These are phyloP conservation scores for Lycaena phlaeas DNA, from an alignment of 2,888 invertebrate genomes.

Conservation along the genomic window DNA sequence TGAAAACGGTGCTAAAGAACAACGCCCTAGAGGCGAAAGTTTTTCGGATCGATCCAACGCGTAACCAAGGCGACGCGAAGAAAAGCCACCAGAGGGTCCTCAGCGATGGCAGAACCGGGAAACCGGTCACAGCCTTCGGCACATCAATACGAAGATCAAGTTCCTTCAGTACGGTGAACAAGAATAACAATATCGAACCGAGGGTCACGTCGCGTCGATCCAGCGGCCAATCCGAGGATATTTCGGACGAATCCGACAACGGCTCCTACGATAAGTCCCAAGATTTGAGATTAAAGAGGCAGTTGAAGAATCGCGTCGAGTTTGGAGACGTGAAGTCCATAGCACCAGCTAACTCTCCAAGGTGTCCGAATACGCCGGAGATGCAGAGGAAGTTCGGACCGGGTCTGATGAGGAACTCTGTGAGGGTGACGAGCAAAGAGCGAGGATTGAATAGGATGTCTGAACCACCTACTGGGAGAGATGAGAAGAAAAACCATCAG, in stretches of 20 bases:
- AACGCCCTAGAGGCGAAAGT: constrained; percentile 49
- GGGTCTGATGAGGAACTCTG: constrained; percentile 54
- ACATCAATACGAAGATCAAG: constrained; percentile 77
- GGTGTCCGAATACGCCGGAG: constrained; percentile 76
- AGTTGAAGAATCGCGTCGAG: constrained; percentile 76
- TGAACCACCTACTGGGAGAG: constrained; percentile 62
- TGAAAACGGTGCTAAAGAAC: constrained; percentile 57
- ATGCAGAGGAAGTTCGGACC: constrained; percentile 74
- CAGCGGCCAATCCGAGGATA: constrained; percentile 50
- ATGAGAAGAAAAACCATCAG: constrained; percentile 54
- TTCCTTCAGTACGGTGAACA: constrained; percentile 74
- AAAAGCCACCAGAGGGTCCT: constrained; percentile 41
- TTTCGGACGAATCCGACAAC: constrained; percentile 61
- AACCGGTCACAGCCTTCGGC: constrained; percentile 38
- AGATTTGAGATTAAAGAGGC: constrained; percentile 77
- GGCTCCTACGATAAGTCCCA: constrained; percentile 49
- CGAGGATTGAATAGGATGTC: constrained; percentile 72
- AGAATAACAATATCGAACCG: constrained; percentile 52
- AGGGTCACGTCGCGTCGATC: constrained; percentile 40
- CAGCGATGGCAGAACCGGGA: constrained; percentile 37
- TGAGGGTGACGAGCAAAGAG: constrained; percentile 54
- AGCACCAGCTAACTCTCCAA: constrained; percentile 58
- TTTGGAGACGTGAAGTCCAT: constrained; percentile 61
- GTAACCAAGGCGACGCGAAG: constrained; percentile 45
- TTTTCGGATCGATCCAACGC: constrained; percentile 56